Base-by-base conservation (phyloP, 2,888 invertebrate genomes). In the Cordilura impudica region DNA sequence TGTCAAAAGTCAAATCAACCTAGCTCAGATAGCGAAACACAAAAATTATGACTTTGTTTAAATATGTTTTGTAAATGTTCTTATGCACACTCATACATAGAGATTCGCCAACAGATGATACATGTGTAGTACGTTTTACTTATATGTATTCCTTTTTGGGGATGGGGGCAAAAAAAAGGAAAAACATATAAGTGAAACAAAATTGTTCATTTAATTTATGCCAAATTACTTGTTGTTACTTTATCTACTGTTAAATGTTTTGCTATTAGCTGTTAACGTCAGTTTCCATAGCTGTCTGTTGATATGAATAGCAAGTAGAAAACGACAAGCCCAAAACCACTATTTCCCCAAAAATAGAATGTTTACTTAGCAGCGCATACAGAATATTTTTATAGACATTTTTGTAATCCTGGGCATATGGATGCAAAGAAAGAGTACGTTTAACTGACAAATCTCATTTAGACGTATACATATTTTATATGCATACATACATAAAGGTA, bases 171-270 rank as follows among this genome's bases (percentile, higher is more conserved):
- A 45, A 21, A n/a, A 31, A 7, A 8, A 12, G 31, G n/a, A 23
- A 35, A 45, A 60, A 61, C 47, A 66, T n/a, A n/a, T n/a, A n/a
- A n/a, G n/a, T 26, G 18, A 72, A 69, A 77, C 35, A 61, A 70
- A 70, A 66, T 79, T 67, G 49, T 54, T 75, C 49, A 75, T 71
- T 75, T 79, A 79, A 71, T 71, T 74, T 71, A 79, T 71, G 71
- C 51, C 78, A 79, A 79, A 67, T 67, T 71, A 63, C 56, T 71
- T 61, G 47, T 66, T 79, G 66, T 67, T 79, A 61, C 45, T 75
- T 79, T 66, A 75, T 56, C 43, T 54, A 63, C 67, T 45, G 54
- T 63, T 79, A 67, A 79, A 74, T 66, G 51, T 35, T 75, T 71
- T 75, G 35, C 75, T 75, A 79, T 79, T 75, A 75, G 49, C 67